These are phyloP conservation scores for Aphidius gifuensis DNA, from an alignment of 1,140 invertebrate species.

Conservation along the genomic window DNA sequence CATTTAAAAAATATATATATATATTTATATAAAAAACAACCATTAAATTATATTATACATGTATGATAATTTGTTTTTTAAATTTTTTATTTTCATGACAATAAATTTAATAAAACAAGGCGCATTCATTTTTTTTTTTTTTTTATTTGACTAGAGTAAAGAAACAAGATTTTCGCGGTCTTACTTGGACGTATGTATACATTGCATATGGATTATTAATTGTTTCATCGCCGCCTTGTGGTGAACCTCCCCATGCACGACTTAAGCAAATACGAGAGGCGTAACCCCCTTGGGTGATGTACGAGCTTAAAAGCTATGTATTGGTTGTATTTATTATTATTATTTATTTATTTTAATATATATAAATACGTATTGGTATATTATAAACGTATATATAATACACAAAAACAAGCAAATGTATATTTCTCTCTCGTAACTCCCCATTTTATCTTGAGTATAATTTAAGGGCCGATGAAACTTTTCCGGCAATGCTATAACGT, in stretches of 20 bases:
- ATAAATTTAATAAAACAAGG: not conserved
- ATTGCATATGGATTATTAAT: constrained; percentile 47
- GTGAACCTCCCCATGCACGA: constrained; percentile 47
- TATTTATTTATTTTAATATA: not conserved
- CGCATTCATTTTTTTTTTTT: not conserved
- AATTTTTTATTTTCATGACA: too few relatives aligned
- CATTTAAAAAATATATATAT: too few relatives aligned
- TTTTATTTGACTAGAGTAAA: not conserved
- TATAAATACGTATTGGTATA: not conserved
- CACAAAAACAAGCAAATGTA: not conserved
- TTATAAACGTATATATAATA: not conserved
- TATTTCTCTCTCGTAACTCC: constrained; percentile 6
- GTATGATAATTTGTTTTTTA: too few relatives aligned
- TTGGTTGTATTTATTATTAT: not conserved
- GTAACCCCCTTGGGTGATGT: constrained; percentile 48
- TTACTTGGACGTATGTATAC: constrained; percentile 18
- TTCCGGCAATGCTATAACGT: constrained; percentile 51
- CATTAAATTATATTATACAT: too few relatives aligned
- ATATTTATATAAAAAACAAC: too few relatives aligned
- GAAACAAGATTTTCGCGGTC: constrained; percentile 21
- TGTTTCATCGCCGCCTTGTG: constrained; percentile 52
- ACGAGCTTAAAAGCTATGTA: constrained; percentile 50
- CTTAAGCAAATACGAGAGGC: constrained; percentile 54
- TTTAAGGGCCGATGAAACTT: constrained; percentile 45
- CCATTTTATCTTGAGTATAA: constrained; percentile 37